Evolutionary conservation across 2,888 invertebrate species (phyloP).

Genomic region (Allygus modestus): DNA sequence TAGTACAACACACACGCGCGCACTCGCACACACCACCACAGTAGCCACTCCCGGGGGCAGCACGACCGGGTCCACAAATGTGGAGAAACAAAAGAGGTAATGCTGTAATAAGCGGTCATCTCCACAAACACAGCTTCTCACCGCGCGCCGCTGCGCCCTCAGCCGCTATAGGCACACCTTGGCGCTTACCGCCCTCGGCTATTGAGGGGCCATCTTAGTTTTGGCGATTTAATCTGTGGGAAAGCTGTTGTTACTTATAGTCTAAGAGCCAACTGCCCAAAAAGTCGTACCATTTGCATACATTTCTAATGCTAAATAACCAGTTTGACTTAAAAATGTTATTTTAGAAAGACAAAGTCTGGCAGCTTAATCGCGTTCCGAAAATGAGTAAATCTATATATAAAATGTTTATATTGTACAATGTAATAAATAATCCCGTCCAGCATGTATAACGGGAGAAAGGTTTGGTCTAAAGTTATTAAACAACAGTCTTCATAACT

Average conservation of each 20-base stretch:
- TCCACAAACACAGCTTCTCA: constrained; percentile 21
- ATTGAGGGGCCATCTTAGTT: not conserved
- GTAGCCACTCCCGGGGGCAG: not conserved
- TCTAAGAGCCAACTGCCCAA: too few species aligned
- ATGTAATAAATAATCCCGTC: too few species aligned
- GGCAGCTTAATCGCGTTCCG: too few species aligned
- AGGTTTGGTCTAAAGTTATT: too few species aligned
- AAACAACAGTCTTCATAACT: too few species aligned
- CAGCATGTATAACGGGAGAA: too few species aligned
- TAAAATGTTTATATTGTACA: too few species aligned
- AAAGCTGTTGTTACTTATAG: not conserved
- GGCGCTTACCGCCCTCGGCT: not conserved
- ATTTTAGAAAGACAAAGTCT: too few species aligned
- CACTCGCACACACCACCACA: not conserved
- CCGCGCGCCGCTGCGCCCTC: not conserved
- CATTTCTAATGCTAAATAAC: too few species aligned
- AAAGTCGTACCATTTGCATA: too few species aligned
- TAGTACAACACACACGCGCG: not conserved
- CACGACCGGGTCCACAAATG: not conserved
- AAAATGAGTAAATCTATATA: too few species aligned
- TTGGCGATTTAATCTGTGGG: not conserved
- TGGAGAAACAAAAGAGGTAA: not conserved
- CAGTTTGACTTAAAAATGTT: too few species aligned
- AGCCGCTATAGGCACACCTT: not conserved
- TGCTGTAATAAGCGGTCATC: constrained; percentile 12